These are phyloP conservation scores for Urophycis tenuis DNA, from an alignment of 2,797 vertebrate genomes.

Conservation along the genomic window DNA sequence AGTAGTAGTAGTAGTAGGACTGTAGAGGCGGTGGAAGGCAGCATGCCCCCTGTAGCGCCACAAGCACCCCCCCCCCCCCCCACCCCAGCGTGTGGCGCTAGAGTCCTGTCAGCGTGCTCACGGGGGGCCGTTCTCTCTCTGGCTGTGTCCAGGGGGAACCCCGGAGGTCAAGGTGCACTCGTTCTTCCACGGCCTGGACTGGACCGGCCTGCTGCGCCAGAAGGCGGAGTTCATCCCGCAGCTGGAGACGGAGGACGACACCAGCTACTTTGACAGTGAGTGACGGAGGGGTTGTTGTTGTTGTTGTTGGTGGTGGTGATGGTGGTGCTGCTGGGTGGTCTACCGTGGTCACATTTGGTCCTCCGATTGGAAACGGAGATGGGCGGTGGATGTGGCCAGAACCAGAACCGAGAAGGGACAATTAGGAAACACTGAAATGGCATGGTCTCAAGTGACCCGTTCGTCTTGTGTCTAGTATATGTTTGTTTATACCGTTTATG, in stretches of 20 bases:
- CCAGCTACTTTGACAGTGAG: slow-evolving; percentile 93
- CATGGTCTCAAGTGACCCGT: neutral
- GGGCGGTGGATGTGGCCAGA: too few species aligned
- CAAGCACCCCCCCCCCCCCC: too few species aligned
- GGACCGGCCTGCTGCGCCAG: slow-evolving; percentile 85
- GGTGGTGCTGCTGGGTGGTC: too few species aligned
- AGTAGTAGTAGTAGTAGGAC: too few species aligned
- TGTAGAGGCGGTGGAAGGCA: too few species aligned
- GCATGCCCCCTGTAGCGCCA: too few species aligned
- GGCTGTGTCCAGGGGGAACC: slow-evolving; percentile 77
- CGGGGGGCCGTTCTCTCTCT: neutral
- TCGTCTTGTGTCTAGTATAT: neutral
- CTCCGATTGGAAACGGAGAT: too few species aligned
- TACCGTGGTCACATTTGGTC: too few species aligned
- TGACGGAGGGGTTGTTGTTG: neutral
- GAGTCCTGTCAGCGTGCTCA: neutral
- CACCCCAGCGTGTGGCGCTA: too few species aligned
- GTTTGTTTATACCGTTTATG: neutral
- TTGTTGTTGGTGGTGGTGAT: too few species aligned
- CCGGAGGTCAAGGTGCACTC: slow-evolving; percentile 84
- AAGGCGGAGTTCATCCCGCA: slow-evolving; percentile 92
- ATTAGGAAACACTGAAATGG: neutral
- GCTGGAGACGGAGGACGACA: slow-evolving; percentile 86
- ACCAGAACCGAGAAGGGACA: neutral
- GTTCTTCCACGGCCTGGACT: slow-evolving; percentile 85